These are phyloP conservation scores for Hydractinia echinata DNA, from an alignment of 30 jellyfish, hydroid and myxozoan genomes.

Conservation along the genomic window DNA sequence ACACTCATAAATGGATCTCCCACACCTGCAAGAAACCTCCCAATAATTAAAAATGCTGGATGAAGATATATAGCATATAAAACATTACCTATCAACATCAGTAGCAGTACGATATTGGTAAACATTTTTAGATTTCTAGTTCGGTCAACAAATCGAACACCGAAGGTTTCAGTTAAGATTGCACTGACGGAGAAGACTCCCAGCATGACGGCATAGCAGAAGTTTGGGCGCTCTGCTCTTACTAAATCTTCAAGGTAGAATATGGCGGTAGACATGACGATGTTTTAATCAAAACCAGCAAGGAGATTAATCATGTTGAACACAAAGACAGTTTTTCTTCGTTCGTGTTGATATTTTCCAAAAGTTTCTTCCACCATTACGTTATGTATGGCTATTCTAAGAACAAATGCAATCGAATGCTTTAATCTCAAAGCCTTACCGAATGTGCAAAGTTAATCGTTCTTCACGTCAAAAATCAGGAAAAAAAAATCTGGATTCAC, in stretches of 20 bases:
- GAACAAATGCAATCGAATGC: too few species aligned
- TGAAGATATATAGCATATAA: constrained; percentile 3
- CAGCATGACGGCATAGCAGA: neutral
- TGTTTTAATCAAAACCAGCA: neutral
- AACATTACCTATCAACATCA: constrained; percentile 12
- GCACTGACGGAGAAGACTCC: neutral
- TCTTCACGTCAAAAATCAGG: too few species aligned
- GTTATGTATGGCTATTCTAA: too few species aligned
- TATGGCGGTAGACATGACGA: neutral
- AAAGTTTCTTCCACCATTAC: too few species aligned
- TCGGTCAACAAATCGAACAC: constrained; percentile 1
- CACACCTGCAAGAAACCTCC: constrained; percentile 18
- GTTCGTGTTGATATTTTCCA: too few species aligned
- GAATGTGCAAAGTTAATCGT: too few species aligned
- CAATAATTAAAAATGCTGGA: constrained; percentile 12
- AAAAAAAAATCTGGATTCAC: too few species aligned
- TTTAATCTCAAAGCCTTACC: too few species aligned
- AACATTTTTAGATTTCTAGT: neutral
- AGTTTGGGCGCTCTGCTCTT: neutral
- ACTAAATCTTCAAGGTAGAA: constrained; percentile 1
- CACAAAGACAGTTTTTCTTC: too few species aligned
- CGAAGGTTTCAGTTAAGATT: neutral
- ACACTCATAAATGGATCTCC: constrained; percentile 5
- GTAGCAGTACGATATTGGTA: constrained; percentile 3
- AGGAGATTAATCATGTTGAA: too few species aligned